Percentiles rank a stretch among this genome's conserved stretches.
Evolutionary conservation across 2,113 vertebrate genomes (phyloP).

Genomic region (Neodontobutis hainanensis): DNA sequence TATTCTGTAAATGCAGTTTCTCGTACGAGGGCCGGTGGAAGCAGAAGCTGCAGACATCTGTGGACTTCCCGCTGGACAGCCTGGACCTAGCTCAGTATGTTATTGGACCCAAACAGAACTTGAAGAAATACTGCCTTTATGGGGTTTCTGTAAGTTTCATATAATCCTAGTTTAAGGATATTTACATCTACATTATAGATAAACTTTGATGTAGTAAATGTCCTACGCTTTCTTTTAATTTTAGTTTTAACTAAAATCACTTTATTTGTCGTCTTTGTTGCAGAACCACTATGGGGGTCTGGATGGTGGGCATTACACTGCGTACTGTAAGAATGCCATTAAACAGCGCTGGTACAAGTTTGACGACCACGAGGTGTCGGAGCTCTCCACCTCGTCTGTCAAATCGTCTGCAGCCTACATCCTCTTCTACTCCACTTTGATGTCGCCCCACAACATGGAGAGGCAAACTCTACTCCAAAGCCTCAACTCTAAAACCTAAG

Average conservation of each 20-base stretch:
- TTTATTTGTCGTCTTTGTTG: background rate
- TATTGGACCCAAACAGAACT: constrained; percentile 89
- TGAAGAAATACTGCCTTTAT: constrained; percentile 93
- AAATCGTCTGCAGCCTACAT: constrained; percentile 97
- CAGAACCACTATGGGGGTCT: constrained; percentile 97
- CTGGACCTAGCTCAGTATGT: constrained; percentile 94
- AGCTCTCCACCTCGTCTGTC: constrained; percentile 89
- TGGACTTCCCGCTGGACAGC: constrained; percentile 92
- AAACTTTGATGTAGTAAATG: no score
- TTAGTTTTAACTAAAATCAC: background rate
- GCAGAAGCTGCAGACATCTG: constrained; percentile 94
- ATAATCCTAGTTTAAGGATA: background rate
- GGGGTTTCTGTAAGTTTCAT: constrained; percentile 91
- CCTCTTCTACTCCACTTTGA: constrained; percentile 93
- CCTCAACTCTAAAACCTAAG: constrained; percentile 31
- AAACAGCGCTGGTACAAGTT: constrained; percentile 97
- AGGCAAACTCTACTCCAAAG: constrained; percentile 25
- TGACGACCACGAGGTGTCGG: constrained; percentile 96
- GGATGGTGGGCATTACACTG: constrained; percentile 97
- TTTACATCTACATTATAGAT: no score
- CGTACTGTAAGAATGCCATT: constrained; percentile 89
- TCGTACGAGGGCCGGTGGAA: constrained; percentile 98
- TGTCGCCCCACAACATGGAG: constrained; percentile 37
- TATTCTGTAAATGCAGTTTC: constrained; percentile 79
- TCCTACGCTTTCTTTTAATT: no score